phyloP scores from a whole-genome alignment of 2,888 invertebrate species.

The Punctoribates punctum region DNA sequence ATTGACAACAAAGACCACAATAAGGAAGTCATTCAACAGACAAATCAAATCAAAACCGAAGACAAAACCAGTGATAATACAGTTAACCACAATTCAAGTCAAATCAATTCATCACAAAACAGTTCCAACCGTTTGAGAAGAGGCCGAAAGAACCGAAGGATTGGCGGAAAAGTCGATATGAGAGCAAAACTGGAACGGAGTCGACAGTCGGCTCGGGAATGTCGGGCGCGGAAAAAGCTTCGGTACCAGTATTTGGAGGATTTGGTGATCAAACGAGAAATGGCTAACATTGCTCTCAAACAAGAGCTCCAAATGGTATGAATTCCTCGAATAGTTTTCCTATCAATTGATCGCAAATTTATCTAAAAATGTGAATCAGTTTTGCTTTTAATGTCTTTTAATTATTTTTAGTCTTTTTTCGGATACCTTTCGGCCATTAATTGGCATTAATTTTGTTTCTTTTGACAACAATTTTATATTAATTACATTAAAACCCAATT shows the following conservation, averaged over 20 bases:
- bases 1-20: not conserved
- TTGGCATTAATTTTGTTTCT: no score
- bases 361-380: not conserved
- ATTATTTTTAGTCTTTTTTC: no score
- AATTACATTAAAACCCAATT: no score
- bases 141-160: constrained; percentile 2
- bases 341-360: not conserved
- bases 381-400: no score
- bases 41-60: not conserved
- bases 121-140: not conserved
- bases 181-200: constrained; percentile 67
- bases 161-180: constrained; percentile 46
- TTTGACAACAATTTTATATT: no score
- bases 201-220: constrained; percentile 94
- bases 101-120: not conserved
- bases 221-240: constrained; percentile 91
- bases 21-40: not conserved
- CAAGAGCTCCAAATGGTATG: constrained; percentile 82
- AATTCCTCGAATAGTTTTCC: not conserved
- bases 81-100: not conserved
- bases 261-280: constrained; percentile 85
- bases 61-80: not conserved
- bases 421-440: no score
- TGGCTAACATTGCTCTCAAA: constrained; percentile 78
- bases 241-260: constrained; percentile 96